Conservation (phyloP, 92 coral and sea anemone genomes). For the Metridium senile region DNA sequence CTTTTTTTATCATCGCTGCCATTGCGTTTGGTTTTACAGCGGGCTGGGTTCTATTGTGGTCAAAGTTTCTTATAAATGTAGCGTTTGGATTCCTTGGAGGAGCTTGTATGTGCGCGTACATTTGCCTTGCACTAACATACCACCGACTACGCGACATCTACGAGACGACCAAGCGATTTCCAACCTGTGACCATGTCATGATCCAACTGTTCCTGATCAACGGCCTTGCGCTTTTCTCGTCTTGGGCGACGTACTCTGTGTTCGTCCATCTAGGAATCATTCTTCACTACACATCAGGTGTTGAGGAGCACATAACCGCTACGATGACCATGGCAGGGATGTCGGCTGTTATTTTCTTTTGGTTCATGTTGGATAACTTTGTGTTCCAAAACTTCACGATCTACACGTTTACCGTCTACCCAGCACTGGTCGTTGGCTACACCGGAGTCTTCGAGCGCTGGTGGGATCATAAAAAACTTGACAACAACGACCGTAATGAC, state of each 20-base stretch:
- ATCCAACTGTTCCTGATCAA: conserved; percentile 73
- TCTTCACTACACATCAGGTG: conserved; percentile 57
- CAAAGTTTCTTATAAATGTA: conserved; percentile 59
- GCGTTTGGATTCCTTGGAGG: conserved; percentile 75
- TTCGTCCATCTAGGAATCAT: conserved; percentile 71
- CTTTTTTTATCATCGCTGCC: conserved; percentile 71
- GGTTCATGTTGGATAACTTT: conserved; percentile 82
- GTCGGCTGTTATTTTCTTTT: conserved; percentile 63
- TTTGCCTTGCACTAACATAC: conserved; percentile 70
- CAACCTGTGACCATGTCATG: conserved; percentile 66
- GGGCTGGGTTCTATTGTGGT: conserved; percentile 85
- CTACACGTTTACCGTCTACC: conserved; percentile 78
- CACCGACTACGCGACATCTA: conserved; percentile 55
- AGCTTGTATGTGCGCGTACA: conserved; percentile 44
- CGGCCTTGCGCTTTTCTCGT: conserved; percentile 80
- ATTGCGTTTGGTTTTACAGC: conserved; percentile 78
- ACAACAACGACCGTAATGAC: conserved; percentile 60
- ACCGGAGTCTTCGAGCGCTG: conserved; percentile 62
- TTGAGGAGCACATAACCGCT: conserved; percentile 65
- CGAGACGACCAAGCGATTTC: conserved; percentile 58
- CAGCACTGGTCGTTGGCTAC: conserved; percentile 72
- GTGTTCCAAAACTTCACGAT: conserved; percentile 62
- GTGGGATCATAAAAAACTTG: conserved; percentile 27
- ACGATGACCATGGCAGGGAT: conserved; percentile 75
- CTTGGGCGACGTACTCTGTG: conserved; percentile 79